Conservation (phyloP, 2,113 vertebrate genomes). For the Hippocampus barbouri region DNA sequence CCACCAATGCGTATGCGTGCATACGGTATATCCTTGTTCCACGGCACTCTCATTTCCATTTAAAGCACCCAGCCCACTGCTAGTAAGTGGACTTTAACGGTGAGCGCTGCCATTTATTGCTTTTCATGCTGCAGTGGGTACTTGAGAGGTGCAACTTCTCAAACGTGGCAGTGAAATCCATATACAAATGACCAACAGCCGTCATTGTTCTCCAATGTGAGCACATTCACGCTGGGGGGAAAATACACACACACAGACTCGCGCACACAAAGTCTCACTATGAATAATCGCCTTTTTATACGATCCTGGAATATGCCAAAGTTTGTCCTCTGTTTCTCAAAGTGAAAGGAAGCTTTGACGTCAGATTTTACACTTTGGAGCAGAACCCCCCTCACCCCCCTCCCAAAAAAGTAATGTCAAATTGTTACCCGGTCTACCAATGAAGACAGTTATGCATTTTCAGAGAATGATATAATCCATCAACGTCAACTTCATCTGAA, state of each 20-base stretch:
- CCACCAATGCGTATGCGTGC: slow-evolving; percentile 12
- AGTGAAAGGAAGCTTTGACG: slow-evolving; percentile 36
- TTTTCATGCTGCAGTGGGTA: slow-evolving; percentile 68
- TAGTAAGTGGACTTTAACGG: slow-evolving; percentile 71
- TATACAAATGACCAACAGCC: slow-evolving; percentile 63
- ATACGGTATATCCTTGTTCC: slow-evolving; percentile 29
- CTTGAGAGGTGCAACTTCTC: slow-evolving; percentile 62
- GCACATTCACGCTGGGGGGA: slow-evolving; percentile 23
- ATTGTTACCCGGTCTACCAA: slow-evolving; percentile 53
- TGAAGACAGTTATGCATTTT: slow-evolving; percentile 63
- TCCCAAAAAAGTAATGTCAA: slow-evolving; percentile 27
- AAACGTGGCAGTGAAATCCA: slow-evolving; percentile 65
- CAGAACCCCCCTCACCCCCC: neutral
- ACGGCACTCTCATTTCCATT: slow-evolving; percentile 69
- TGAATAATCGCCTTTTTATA: neutral
- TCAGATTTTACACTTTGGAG: slow-evolving; percentile 28
- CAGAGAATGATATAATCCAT: slow-evolving; percentile 63
- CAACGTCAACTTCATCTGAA: slow-evolving; percentile 65
- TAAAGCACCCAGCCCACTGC: slow-evolving; percentile 64
- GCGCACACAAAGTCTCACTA: neutral
- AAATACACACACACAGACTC: neutral
- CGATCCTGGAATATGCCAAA: neutral
- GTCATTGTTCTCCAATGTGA: slow-evolving; percentile 42
- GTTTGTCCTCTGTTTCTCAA: slow-evolving; percentile 21
- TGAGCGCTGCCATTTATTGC: slow-evolving; percentile 67